Evolutionary conservation across 2,797 vertebrate genomes (phyloP).

Genomic region (Naso thynnoides): DNA sequence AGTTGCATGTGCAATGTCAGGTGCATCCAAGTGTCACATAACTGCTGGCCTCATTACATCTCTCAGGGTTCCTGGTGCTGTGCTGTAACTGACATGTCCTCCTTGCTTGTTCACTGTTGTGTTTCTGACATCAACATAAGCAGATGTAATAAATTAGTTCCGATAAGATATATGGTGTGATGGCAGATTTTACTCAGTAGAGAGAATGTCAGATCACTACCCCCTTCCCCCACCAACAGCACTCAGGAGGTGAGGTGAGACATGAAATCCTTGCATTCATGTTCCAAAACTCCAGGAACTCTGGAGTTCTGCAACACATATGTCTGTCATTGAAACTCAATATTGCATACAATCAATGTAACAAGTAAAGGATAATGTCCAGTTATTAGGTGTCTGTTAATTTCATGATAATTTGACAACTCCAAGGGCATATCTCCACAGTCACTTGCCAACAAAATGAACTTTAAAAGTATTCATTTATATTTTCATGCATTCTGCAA

Average conservation of each 20-base stretch:
- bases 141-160: conserved; percentile 62
- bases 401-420: no score
- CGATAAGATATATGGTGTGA: conserved; percentile 49
- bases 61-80: conserved; percentile 33
- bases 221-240: conserved; percentile 11
- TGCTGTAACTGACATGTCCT: conserved; percentile 49
- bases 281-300: conserved; percentile 86
- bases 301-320: conserved; percentile 71
- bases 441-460: no score
- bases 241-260: conserved; percentile 85
- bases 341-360: not conserved
- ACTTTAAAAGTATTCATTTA: no score
- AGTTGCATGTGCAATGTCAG: conserved; percentile 56
- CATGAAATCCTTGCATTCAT: conserved; percentile 89
- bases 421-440: no score
- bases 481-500: no score
- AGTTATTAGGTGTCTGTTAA: no score
- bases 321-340: not conserved
- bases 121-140: conserved; percentile 44
- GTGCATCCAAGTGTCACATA: conserved; percentile 65
- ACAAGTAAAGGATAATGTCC: not conserved
- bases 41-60: conserved; percentile 63
- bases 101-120: conserved; percentile 63
- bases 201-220: conserved; percentile 8
- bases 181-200: conserved; percentile 64